Conservation (phyloP, 2,797 vertebrate species). For the Ctenosaura bakeri region DNA sequence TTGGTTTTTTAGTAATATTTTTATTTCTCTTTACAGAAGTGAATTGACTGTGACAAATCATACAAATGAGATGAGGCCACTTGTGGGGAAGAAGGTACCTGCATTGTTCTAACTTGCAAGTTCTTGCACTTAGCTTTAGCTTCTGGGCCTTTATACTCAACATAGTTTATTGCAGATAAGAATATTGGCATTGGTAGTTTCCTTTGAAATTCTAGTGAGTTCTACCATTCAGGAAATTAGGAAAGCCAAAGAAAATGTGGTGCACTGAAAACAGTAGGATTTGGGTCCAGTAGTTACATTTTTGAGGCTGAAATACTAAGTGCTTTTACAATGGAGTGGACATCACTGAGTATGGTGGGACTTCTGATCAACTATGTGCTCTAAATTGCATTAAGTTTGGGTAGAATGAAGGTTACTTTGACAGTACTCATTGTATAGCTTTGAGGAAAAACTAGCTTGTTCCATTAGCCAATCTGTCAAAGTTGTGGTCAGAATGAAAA, state of each 20-base stretch:
- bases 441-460: neutral
- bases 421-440: neutral
- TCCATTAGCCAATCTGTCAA: constrained; percentile 3
- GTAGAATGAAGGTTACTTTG: neutral
- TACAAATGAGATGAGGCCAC: constrained; percentile 80
- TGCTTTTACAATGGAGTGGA: neutral
- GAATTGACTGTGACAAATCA: constrained; percentile 69
- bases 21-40: constrained; percentile 71
- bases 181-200: neutral
- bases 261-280: neutral
- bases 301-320: neutral
- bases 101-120: neutral
- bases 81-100: constrained; percentile 80
- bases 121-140: neutral
- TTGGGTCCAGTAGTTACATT: neutral
- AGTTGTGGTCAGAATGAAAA: neutral
- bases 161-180: neutral
- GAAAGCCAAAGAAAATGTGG: neutral
- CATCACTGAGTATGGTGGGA: neutral
- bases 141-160: constrained; percentile 3
- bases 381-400: neutral
- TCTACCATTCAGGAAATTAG: neutral
- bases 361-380: neutral
- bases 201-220: neutral
- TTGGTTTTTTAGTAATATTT: neutral